A percentile compares a stretch with the other conserved stretches of the same genome.
phyloP scores from a whole-genome alignment of 2,888 invertebrate genomes.

The Agonopterix alstromeriana region DNA sequence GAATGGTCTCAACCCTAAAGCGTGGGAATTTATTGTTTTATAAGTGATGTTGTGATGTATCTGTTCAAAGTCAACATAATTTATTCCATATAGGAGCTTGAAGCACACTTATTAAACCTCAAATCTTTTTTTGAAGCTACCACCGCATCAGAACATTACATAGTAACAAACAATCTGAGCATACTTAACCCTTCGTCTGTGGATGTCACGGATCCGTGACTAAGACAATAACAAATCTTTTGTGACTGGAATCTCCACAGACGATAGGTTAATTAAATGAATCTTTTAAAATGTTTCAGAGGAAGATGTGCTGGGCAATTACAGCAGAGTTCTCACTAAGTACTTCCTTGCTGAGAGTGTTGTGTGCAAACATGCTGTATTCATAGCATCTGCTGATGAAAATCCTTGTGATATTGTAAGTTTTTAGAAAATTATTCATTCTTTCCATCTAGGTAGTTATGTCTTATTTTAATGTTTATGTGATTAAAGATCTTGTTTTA shows the following conservation, averaged over 20 bases:
- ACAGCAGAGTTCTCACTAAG: conserved; percentile 86
- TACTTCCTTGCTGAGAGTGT: conserved; percentile 94
- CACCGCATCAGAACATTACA: no score
- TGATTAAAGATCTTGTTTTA: background rate
- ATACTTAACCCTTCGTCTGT: no score
- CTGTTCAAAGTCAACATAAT: no score
- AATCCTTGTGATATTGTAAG: conserved; percentile 80
- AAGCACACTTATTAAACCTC: no score
- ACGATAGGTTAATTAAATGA: background rate
- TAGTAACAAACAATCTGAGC: no score
- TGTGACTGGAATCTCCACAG: no score
- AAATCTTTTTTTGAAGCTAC: no score
- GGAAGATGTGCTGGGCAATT: conserved; percentile 88
- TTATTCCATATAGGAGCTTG: no score
- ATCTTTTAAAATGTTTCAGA: conserved; percentile 69
- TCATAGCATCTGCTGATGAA: conserved; percentile 85
- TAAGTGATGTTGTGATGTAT: background rate
- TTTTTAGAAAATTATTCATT: background rate
- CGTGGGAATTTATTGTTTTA: background rate
- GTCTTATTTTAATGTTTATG: background rate
- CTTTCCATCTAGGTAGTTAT: no score
- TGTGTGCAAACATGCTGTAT: conserved; percentile 82
- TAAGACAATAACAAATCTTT: no score
- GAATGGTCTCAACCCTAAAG: no score
- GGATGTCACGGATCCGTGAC: no score